Evolutionary conservation across 2,888 invertebrate species (phyloP), one percentile per base, ranked within the genome.

Genomic region (Argynnis bischoffii): DNA sequence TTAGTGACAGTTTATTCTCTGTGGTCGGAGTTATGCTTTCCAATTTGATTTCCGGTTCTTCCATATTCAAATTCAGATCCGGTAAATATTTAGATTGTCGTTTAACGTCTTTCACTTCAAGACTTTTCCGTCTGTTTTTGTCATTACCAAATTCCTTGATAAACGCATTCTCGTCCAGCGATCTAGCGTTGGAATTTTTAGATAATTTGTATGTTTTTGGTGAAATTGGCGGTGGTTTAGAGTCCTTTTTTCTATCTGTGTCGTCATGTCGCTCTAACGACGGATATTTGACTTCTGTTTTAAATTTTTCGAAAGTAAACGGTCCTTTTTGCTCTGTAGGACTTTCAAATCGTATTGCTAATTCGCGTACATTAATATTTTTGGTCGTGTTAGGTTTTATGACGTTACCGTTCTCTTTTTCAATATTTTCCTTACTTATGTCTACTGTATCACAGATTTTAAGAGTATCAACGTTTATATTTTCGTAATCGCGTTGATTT

Each of bases 141-240:
- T 88, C 89, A n/a, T 79, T 78, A 0, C 94, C 94, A 74, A 95
- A 95, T 79, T 95, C 95, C 71, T 95, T 94, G 1, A 95, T 90
- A 75, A 96, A 96, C 14, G 95, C 96, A 73, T 95, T 95, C 77
- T 96, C 96, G 81, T 96, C 96, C 65, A 96, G 82, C 0, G 96
- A 96, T 35, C 95, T 88, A 0, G 96, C 95, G 54, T 94, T 95
- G 0, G 95, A 94, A 72, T 94, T 94, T 78, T 95, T 95, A 0
- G 95, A 88, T 63, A 94, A 79, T 72, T 89, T 91, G 69, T 89
- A 90, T 21, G 93, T 93, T 76, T 94, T 93, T 0, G 95, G 95
- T 0, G 95, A 91, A 59, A 94, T 84, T 69, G 95, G 94, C 0
- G 95, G 95, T 3, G 95, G 94, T 68, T 94, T 78, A 75, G 87